Base-by-base conservation (phyloP, 2,797 vertebrate genomes). In the Buceros bicornis region DNA sequence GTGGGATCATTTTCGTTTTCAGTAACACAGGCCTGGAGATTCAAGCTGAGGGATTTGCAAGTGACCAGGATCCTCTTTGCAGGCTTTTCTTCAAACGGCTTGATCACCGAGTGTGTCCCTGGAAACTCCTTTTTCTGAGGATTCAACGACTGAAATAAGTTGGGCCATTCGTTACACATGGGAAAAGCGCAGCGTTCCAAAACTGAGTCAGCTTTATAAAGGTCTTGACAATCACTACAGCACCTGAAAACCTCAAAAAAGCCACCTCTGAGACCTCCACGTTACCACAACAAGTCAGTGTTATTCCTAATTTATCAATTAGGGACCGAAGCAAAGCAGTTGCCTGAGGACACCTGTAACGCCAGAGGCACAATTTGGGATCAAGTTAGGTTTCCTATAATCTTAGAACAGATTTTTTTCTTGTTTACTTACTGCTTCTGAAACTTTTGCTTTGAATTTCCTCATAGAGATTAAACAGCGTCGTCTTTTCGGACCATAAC, bases 51-150 rank as follows among this genome's bases (percentile, higher is more conserved):
- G 11, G 99, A 98, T 95, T 98, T 98, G 93, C 99, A 99, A 50
- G 97, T 98, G 88, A 99, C 97, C 98, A 99, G 99, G 90, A 99
- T 98, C 91, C 98, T 98, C 95, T 99, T 99, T 87, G 99, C 98
- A 76, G 99, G 98, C 95, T 98, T 99, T 97, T 99, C 99, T 94
- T 99, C 99, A 94, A 99, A 99, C 2, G 99, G 99, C 90, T 98
- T 99, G 90, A 99, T 96, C 26, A 96, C 43, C 3, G 87, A 87
- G 15, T 99, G 98, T 4, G 96, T 72, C 18, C 98, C 98, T 25
- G 98, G 96, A 78, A 98, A 97, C n/a, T 99, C 99, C 17, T 93
- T 97, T 57, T 98, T 98, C 47, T 99, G 98, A 96, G 98, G 98
- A 97, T 98, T 98, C 94, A 98, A 51, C 65, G 98, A 98, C 99